These are phyloP conservation scores for Rhinoptilus africanus DNA, from an alignment of 2,113 vertebrate species.

Conservation along the genomic window DNA sequence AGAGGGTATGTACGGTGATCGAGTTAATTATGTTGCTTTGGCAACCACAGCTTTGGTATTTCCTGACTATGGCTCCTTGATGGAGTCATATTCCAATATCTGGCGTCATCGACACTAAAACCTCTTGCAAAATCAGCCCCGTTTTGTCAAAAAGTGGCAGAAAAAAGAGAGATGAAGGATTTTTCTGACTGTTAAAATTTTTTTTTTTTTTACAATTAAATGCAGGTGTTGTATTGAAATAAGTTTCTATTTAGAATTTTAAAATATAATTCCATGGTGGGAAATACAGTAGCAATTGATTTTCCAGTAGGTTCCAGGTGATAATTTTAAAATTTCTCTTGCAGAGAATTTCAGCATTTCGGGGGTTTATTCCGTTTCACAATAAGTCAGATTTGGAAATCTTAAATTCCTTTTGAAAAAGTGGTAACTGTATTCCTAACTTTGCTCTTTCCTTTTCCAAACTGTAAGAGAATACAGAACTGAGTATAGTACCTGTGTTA, in stretches of 20 bases:
- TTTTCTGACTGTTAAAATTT: neutral
- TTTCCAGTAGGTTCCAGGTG: neutral
- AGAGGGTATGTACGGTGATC: neutral
- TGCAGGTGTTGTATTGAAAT: neutral
- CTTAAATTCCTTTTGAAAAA: neutral
- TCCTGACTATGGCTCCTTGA: slow-evolving; percentile 25
- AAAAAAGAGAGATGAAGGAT: neutral
- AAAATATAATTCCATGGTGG: neutral
- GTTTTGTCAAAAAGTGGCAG: neutral
- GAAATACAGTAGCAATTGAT: neutral
- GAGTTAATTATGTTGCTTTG: slow-evolving; percentile 60
- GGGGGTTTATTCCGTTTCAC: neutral
- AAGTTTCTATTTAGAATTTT: slow-evolving; percentile 1
- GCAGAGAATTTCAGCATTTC: neutral
- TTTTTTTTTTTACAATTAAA: neutral
- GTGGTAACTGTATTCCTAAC: neutral
- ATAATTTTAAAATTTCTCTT: neutral
- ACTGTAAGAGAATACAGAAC: neutral
- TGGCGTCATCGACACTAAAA: neutral
- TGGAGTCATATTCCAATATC: slow-evolving; percentile 59
- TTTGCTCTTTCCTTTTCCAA: neutral
- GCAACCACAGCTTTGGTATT: slow-evolving; percentile 57
- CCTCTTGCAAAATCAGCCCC: neutral
- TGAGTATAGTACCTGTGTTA: neutral
- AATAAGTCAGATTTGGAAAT: neutral